Percentiles rank a stretch among this genome's conserved stretches.
phyloP scores from a whole-genome alignment of 2,797 vertebrate species.

The Diceros bicornis region DNA sequence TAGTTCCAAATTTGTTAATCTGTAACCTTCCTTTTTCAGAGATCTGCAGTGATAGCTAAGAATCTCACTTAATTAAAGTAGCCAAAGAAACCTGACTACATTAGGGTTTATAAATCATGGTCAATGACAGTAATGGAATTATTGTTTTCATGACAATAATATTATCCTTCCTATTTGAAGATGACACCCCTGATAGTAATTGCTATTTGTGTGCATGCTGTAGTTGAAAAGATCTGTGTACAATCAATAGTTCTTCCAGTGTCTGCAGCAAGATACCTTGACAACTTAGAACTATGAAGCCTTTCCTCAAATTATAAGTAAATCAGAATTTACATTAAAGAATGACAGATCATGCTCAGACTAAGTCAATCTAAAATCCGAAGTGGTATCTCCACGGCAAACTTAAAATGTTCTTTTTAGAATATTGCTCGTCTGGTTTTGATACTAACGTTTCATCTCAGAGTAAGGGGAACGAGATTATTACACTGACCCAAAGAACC shows the following conservation, averaged over 20 bases:
- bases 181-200: not conserved
- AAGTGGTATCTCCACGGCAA: not conserved
- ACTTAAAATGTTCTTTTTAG: not conserved
- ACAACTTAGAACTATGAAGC: not conserved
- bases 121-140: not conserved
- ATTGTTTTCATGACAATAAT: constrained; percentile 12
- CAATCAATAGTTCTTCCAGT: constrained; percentile 17
- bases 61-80: constrained; percentile 28
- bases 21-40: constrained; percentile 9
- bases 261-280: not conserved
- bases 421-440: constrained; percentile 47
- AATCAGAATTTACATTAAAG: constrained; percentile 31
- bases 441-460: constrained; percentile 31
- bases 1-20: constrained; percentile 45
- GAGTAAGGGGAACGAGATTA: not conserved
- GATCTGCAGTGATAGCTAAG: constrained; percentile 1
- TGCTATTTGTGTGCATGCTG: constrained; percentile 23
- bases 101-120: constrained; percentile 13
- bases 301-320: constrained; percentile 1
- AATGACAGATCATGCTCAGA: constrained; percentile 21
- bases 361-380: constrained; percentile 1
- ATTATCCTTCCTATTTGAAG: constrained; percentile 39
- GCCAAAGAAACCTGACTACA: constrained; percentile 7
- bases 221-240: constrained; percentile 4
- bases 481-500: not conserved